Base-by-base conservation (phyloP, 2,113 vertebrate species). In the Hippocampus mohnikei region DNA sequence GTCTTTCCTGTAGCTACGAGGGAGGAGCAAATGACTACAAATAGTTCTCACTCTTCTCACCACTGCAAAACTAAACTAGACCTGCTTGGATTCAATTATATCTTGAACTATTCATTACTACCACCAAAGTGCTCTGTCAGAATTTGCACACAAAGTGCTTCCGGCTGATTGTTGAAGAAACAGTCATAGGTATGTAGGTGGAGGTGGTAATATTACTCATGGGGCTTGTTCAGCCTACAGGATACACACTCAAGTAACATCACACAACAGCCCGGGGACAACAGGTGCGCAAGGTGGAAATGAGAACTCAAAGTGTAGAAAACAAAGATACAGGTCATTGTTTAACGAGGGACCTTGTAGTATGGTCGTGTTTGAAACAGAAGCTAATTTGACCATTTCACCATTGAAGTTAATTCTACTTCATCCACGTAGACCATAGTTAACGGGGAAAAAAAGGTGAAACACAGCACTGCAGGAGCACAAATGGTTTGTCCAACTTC, bases 181-280 rank as follows among this genome's bases (percentile, higher is more conserved):
- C 11, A 73, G 76, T 61, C 70, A 73, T 52, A 67, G 8, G 42
- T 41, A 71, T 46, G 3, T 55, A 42, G 41, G 61, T 50, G 48
- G 52, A 66, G 48, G 72, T 9, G 52, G 69, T 27, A 25, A 68
- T 56, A 69, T 55, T 73, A 41, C 33, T 74, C 67, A 68, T 9
- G n/a, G 65, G 6, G 42, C 37, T 70, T 63, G 56, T n/a, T 67
- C 23, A 25, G 33, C 66, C 53, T 16, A 60, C 41, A 71, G 44
- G 66, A 76, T 27, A 69, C 74, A 67, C 29, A 60, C 5, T 72
- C 9, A 44, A 58, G 66, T 46, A 50, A 69, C 67, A 53, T 62
- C 33, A 7, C 72, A 75, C 76, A 83, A 75, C 73, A 83, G 64
- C 42, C 64, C 7, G 20, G 20, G 56, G 52, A 60, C 15, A 63